These are phyloP conservation scores for Adela reaumurella DNA, from an alignment of 2,888 invertebrate species.

Conservation along the genomic window DNA sequence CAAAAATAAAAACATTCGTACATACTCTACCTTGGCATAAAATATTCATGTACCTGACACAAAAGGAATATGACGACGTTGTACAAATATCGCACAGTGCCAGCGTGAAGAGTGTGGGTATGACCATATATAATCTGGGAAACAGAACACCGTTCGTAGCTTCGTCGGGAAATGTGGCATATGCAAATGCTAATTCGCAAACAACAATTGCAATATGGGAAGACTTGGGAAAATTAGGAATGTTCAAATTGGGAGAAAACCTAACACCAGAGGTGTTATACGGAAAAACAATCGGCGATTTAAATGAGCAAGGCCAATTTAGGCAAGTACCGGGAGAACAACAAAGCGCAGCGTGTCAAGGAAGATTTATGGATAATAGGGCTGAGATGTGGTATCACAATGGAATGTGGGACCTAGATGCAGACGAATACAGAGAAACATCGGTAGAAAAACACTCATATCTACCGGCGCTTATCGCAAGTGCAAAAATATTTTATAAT, in stretches of 20 bases:
- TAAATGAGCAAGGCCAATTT: neutral
- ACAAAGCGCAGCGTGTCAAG: too few species aligned
- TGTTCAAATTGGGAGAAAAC: constrained; percentile 7
- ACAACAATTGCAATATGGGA: constrained; percentile 6
- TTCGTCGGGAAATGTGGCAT: constrained; percentile 10
- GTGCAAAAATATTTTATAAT: too few species aligned
- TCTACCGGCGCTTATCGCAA: too few species aligned
- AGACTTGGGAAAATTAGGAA: constrained; percentile 13
- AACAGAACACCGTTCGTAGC: constrained; percentile 15
- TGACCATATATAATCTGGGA: constrained; percentile 3
- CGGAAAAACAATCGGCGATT: neutral
- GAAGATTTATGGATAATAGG: too few species aligned
- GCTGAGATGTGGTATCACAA: too few species aligned
- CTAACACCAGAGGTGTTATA: constrained; percentile 1
- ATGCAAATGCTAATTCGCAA: constrained; percentile 15
- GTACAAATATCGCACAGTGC: neutral
- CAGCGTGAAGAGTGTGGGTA: neutral
- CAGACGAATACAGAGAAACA: too few species aligned
- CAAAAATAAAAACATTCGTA: constrained; percentile 8
- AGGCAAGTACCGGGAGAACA: too few species aligned
- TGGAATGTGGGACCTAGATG: too few species aligned
- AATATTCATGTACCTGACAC: constrained; percentile 12
- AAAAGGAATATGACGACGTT: constrained; percentile 3
- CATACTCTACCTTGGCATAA: constrained; percentile 14
- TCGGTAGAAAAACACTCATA: too few species aligned